Percentiles rank a stretch among this genome's conserved stretches.
These are phyloP conservation scores for Anodontia alba DNA, from an alignment of 2,888 invertebrate genomes.

Conservation along the genomic window DNA sequence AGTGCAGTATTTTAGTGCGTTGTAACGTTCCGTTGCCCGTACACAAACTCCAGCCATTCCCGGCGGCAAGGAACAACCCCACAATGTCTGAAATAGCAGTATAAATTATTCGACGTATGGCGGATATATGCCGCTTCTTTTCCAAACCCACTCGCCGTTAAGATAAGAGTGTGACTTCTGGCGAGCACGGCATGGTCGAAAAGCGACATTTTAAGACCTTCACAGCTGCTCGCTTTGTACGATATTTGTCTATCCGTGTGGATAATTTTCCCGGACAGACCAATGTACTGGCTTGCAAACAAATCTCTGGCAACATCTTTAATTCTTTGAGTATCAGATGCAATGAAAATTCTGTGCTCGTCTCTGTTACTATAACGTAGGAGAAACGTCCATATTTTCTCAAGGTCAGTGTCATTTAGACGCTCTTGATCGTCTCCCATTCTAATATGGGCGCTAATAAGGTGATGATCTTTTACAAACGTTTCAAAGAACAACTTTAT, in stretches of 20 bases:
- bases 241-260: not conserved
- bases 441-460: not conserved
- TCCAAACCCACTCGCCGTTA: not conserved
- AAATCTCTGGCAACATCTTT: not conserved
- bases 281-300: not conserved
- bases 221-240: not conserved
- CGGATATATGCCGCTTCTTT: not conserved
- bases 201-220: not conserved
- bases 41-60: not conserved
- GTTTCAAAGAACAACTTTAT: not conserved
- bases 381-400: not conserved
- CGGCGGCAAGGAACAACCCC: not conserved
- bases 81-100: not conserved
- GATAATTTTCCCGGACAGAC: not conserved
- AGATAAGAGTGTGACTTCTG: not conserved
- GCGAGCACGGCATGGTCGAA: not conserved
- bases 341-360: not conserved
- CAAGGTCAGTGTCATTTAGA: not conserved
- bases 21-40: too few relatives aligned
- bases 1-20: too few relatives aligned
- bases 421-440: not conserved
- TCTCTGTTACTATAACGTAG: not conserved
- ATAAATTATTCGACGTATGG: not conserved
- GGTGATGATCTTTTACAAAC: not conserved
- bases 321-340: not conserved